phyloP scores from a whole-genome alignment of 2,888 invertebrate species.

The Stenoptilia bipunctidactyla region DNA sequence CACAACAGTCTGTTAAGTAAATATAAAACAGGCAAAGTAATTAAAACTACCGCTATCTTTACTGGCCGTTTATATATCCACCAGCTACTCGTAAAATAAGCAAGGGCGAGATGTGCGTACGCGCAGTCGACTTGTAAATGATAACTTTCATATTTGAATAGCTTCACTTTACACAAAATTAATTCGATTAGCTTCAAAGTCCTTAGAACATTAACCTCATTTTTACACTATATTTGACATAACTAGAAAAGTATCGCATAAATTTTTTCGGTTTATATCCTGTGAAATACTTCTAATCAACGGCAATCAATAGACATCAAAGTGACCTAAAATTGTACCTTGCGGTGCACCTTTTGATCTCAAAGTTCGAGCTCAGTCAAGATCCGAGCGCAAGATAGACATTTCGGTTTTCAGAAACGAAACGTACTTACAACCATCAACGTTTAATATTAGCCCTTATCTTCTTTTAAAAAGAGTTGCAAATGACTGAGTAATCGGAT shows the following conservation, averaged over 20 bases:
- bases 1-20: slow-evolving; percentile 24
- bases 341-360: slow-evolving; percentile 39
- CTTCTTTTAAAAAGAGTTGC: slow-evolving; percentile 7
- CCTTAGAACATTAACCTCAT: too few species aligned
- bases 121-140: slow-evolving; percentile 4
- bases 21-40: slow-evolving; percentile 43
- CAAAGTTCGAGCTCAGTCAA: slow-evolving; percentile 12
- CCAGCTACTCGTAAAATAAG: slow-evolving; percentile 38
- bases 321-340: slow-evolving; percentile 26
- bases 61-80: slow-evolving; percentile 44
- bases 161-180: too few species aligned
- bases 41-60: slow-evolving; percentile 48
- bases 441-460: background rate
- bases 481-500: slow-evolving; percentile 19
- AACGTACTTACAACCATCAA: background rate
- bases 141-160: too few species aligned
- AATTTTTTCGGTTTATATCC: slow-evolving; percentile 23
- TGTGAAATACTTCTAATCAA: too few species aligned
- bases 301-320: slow-evolving; percentile 14
- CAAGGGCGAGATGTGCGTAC: slow-evolving; percentile 22
- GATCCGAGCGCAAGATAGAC: background rate
- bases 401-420: background rate
- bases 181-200: too few species aligned
- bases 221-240: too few species aligned
- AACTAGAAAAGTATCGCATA: slow-evolving; percentile 29